phyloP scores from a whole-genome alignment of 2,888 invertebrate species.

The Sphaerophoria taeniata region DNA sequence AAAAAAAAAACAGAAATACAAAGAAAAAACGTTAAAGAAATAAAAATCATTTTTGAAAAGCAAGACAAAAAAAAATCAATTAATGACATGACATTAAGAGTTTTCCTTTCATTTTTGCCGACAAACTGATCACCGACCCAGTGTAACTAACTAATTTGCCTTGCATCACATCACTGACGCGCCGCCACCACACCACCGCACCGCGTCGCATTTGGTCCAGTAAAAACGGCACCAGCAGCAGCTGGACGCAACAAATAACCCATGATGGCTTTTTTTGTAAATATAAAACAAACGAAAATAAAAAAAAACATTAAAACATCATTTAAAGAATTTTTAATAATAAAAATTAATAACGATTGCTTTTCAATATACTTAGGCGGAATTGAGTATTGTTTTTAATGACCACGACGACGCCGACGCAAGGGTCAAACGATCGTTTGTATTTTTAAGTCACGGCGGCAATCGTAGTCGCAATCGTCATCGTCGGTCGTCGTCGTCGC shows the following conservation, averaged over 20 bases:
- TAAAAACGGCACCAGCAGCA: conserved; percentile 6
- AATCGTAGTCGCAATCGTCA: not conserved
- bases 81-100: conserved; percentile 81
- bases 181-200: not conserved
- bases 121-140: conserved; percentile 65
- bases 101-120: conserved; percentile 77
- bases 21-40: conserved; percentile 22
- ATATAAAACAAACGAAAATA: conserved; percentile 40
- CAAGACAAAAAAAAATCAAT: conserved; percentile 76
- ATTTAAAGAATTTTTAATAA: conserved; percentile 59
- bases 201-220: not conserved
- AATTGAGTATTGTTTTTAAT: conserved; percentile 65
- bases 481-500: not conserved
- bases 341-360: conserved; percentile 73
- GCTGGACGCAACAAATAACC: conserved; percentile 62
- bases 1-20: not conserved
- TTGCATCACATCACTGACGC: conserved; percentile 69
- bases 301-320: conserved; percentile 59
- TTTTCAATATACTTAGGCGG: conserved; percentile 64
- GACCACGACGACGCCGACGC: conserved; percentile 29
- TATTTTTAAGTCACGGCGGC: conserved; percentile 18
- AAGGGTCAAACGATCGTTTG: conserved; percentile 64
- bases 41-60: conserved; percentile 51
- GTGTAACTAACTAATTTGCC: conserved; percentile 72
- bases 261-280: not conserved